Evolutionary conservation across 2,888 invertebrate genomes (phyloP).

Genomic region (Phengaris arion): DNA sequence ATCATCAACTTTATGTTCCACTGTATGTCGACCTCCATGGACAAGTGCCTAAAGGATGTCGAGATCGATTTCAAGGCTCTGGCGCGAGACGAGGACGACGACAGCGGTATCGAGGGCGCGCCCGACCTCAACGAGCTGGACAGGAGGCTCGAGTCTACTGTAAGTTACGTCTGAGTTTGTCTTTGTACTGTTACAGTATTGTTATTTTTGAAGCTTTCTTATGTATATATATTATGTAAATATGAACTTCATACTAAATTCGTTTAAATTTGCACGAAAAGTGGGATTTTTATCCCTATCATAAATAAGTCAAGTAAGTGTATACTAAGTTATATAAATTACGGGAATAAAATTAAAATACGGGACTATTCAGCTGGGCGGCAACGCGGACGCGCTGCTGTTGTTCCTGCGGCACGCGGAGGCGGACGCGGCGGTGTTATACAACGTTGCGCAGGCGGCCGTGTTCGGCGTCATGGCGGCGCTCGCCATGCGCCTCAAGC

Average conservation of each 20-base stretch:
- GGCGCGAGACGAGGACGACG: slow-evolving; percentile 62
- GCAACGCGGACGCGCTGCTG: slow-evolving; percentile 37
- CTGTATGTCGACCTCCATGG: slow-evolving; percentile 50
- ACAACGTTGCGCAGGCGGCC: slow-evolving; percentile 84
- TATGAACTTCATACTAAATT: too few species aligned
- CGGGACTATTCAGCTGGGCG: slow-evolving; percentile 31
- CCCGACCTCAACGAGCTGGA: slow-evolving; percentile 50
- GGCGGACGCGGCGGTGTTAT: slow-evolving; percentile 81
- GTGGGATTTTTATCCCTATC: too few species aligned
- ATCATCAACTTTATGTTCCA: slow-evolving; percentile 57
- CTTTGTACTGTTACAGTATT: too few species aligned
- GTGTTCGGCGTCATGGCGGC: slow-evolving; percentile 87
- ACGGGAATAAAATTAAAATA: too few species aligned
- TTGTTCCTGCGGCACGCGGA: slow-evolving; percentile 55
- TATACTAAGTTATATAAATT: too few species aligned
- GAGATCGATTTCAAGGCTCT: slow-evolving; percentile 35
- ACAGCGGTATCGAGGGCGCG: slow-evolving; percentile 75
- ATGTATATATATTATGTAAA: too few species aligned
- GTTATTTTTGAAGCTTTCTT: too few species aligned
- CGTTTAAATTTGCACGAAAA: too few species aligned
- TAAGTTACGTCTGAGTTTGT: background rate
- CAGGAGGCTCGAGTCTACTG: slow-evolving; percentile 41
- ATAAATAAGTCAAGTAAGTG: too few species aligned
- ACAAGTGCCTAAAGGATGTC: slow-evolving; percentile 35
- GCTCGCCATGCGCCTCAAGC: slow-evolving; percentile 87